phyloP scores from a whole-genome alignment of 2,888 invertebrate genomes.

The Pollenia amentaria region DNA sequence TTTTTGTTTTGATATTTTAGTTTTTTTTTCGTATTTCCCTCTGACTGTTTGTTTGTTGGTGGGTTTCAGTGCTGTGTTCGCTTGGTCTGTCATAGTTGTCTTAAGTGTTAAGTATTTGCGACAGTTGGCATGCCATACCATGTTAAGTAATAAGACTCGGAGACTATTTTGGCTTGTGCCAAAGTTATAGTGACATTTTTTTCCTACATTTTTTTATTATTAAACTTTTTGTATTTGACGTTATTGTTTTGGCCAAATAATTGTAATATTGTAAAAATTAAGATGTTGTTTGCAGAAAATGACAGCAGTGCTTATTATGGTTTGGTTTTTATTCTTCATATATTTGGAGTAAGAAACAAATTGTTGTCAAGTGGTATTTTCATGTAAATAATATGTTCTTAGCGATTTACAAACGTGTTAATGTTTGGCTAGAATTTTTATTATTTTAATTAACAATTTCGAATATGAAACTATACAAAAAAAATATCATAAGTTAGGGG shows the following conservation, averaged over 20 bases:
- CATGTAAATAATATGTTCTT: background rate
- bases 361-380: background rate
- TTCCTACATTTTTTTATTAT: slow-evolving; percentile 23
- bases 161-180: slow-evolving; percentile 73
- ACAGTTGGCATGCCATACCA: slow-evolving; percentile 73
- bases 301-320: slow-evolving; percentile 42
- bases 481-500: too few relatives aligned
- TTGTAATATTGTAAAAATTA: slow-evolving; percentile 61
- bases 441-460: too few relatives aligned
- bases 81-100: slow-evolving; percentile 73
- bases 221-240: slow-evolving; percentile 43
- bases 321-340: background rate
- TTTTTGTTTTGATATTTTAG: slow-evolving; percentile 28
- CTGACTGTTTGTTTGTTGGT: slow-evolving; percentile 33
- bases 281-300: slow-evolving; percentile 59
- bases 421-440: too few relatives aligned
- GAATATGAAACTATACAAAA: too few relatives aligned
- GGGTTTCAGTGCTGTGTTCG: slow-evolving; percentile 4
- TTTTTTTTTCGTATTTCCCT: slow-evolving; percentile 7
- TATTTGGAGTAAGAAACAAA: slow-evolving; percentile 40
- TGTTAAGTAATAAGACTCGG: slow-evolving; percentile 71
- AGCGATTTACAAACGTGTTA: background rate
- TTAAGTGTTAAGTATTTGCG: slow-evolving; percentile 73
- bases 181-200: slow-evolving; percentile 69
- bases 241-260: slow-evolving; percentile 66